Base-by-base conservation (phyloP, 2,113 vertebrate species). In the Seriola quinqueradiata region DNA sequence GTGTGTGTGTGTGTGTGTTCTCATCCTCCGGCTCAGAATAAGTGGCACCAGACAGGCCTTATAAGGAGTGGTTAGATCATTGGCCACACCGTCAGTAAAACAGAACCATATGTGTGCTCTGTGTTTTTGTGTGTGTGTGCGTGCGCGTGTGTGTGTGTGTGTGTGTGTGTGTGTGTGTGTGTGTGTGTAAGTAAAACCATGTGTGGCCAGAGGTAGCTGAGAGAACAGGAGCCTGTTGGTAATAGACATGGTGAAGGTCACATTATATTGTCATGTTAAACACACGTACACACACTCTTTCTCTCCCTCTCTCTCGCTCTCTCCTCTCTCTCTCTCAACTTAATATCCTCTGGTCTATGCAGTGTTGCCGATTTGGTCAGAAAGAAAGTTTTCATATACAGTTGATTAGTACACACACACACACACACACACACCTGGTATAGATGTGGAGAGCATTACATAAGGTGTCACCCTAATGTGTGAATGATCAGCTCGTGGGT, bases 41-140 rank as follows among this genome's bases (percentile, higher is more conserved):
- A 94, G 94, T 94, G 93, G 94, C 95, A 95, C 92, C 94, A 96
- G 94, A 94, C 95, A 79, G 87, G 79, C 95, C 95, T 93, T 96
- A 95, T 95, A 96, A 94, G 95, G 94, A 95, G 78, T 58, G 92
- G 93, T 93, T 94, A 92, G 93, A 94, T 94, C 93, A 94, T 87
- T 90, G 91, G 88, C 92, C 87, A 91, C 93, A 91, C 92, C 84
- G 89, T 93, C 80, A 80, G 89, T 86, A 93, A 92, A 94, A 92
- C 88, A 93, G 90, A 91, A 93, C 92, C 91, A 92, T 93, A 90
- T 93, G 93, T 92, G 87, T 75, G 77, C 50, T 64, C 38, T 76
- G 80, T 70, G 78, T 86, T 59, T 80, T 52, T 73, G 63, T 67
- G 40, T 77, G 44, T 63, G 67, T 68, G 38, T 63, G 50, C 64